Percentiles rank a stretch among this genome's conserved stretches.
phyloP scores from a whole-genome alignment of 2,113 vertebrate species.

The Oncorhynchus keta region DNA sequence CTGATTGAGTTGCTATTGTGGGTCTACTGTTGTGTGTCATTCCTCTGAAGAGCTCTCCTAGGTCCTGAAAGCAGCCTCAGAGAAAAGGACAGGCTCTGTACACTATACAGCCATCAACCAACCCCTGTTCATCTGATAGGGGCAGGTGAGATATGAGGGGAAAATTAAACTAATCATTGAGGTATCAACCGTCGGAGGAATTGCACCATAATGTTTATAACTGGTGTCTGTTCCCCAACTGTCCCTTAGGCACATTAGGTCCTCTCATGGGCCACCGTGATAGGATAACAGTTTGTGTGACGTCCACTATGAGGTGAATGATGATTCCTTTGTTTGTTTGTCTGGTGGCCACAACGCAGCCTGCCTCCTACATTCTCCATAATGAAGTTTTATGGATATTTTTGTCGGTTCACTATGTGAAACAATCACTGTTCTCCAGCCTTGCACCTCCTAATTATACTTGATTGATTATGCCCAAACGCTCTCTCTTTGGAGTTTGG shows the following conservation, averaged over 20 bases:
- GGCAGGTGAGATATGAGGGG: not conserved
- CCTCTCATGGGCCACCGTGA: not conserved
- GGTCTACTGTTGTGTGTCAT: not conserved
- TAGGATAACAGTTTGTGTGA: not conserved
- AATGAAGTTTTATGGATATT: not conserved
- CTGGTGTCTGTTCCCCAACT: not conserved
- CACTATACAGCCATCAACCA: not conserved
- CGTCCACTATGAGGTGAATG: not conserved
- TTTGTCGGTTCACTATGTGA: not conserved
- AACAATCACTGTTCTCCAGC: no score
- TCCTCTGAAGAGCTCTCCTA: slow-evolving; percentile 51
- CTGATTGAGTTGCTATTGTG: not conserved
- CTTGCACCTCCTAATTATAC: not conserved
- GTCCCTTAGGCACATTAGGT: no score
- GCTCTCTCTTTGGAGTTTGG: not conserved
- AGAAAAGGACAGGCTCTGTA: not conserved
- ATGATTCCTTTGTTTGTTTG: not conserved
- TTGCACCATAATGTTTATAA: not conserved
- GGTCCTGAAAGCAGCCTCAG: slow-evolving; percentile 57
- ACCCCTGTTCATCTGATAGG: not conserved
- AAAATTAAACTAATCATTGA: no score
- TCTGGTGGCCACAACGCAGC: not conserved
- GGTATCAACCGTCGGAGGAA: not conserved
- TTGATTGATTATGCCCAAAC: not conserved
- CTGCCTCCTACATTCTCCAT: not conserved